Evolutionary conservation across 2,113 vertebrate species (phyloP).

Genomic region (Garra rufa): DNA sequence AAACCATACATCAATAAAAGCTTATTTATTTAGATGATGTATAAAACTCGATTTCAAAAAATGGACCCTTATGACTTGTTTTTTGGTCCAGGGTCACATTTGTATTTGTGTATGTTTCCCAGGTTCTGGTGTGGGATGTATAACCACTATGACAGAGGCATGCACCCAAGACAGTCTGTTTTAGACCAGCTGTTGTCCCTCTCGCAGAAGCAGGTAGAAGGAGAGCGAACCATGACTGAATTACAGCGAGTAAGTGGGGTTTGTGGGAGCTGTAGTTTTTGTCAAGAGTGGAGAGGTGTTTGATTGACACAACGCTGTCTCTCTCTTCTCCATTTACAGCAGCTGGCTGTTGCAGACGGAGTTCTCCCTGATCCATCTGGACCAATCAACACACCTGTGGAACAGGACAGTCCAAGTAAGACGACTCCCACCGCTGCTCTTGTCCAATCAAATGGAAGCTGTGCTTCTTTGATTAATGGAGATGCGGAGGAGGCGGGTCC

Average conservation of each 20-base stretch:
- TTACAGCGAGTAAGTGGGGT: constrained; percentile 74
- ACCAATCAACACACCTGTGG: constrained; percentile 29
- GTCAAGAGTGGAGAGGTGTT: not conserved
- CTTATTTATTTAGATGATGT: no score
- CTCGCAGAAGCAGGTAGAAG: constrained; percentile 64
- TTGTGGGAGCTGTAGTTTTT: constrained; percentile 3
- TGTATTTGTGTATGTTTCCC: not conserved
- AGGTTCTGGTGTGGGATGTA: constrained; percentile 88
- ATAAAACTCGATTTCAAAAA: no score
- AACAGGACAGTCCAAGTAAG: constrained; percentile 15
- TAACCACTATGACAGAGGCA: constrained; percentile 81
- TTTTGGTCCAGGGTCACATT: not conserved
- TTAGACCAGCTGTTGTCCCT: constrained; percentile 76
- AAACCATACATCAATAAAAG: no score
- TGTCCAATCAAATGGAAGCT: constrained; percentile 50
- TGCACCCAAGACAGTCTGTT: constrained; percentile 80
- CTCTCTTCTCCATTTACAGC: constrained; percentile 61
- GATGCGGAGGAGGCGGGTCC: not conserved
- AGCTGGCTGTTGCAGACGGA: constrained; percentile 64
- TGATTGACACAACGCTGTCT: not conserved
- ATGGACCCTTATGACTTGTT: no score
- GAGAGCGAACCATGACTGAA: constrained; percentile 67
- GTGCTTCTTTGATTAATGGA: constrained; percentile 61
- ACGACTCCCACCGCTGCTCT: constrained; percentile 51
- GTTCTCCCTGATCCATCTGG: constrained; percentile 55